Percentiles rank a stretch among this genome's conserved stretches.
Conservation (phyloP, 2,113 vertebrate genomes). For the Herpailurus yagouaroundi region DNA sequence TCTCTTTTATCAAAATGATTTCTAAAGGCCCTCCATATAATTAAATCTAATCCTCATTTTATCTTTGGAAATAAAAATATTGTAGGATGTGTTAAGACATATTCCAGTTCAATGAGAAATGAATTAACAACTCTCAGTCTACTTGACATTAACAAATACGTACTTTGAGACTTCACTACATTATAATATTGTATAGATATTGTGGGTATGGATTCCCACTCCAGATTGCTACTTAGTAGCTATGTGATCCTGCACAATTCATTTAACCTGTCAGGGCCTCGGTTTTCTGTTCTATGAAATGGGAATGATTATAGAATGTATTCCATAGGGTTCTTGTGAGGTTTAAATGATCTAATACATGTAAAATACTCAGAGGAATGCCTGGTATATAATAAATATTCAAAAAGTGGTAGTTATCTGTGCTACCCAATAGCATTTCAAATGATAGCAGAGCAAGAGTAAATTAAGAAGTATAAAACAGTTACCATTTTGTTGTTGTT, state of each 20-base stretch:
- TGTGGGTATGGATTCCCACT: neutral
- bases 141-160: neutral
- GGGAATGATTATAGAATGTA: neutral
- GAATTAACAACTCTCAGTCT: neutral
- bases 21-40: neutral
- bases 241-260: neutral
- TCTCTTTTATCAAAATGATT: constrained; percentile 27
- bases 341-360: neutral
- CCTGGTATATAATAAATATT: neutral
- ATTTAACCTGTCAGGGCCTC: neutral
- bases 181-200: neutral
- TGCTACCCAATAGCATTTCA: neutral
- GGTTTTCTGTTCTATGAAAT: neutral
- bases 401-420: neutral
- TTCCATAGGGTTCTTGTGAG: neutral
- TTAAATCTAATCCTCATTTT: constrained; percentile 50
- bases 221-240: neutral
- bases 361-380: neutral
- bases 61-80: constrained; percentile 4
- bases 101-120: neutral
- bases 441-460: neutral
- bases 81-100: neutral
- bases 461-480: constrained; percentile 23
- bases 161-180: neutral
- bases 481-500: neutral